Conservation (phyloP, 1,140 invertebrate genomes). For the Drosophila sp. region DNA sequence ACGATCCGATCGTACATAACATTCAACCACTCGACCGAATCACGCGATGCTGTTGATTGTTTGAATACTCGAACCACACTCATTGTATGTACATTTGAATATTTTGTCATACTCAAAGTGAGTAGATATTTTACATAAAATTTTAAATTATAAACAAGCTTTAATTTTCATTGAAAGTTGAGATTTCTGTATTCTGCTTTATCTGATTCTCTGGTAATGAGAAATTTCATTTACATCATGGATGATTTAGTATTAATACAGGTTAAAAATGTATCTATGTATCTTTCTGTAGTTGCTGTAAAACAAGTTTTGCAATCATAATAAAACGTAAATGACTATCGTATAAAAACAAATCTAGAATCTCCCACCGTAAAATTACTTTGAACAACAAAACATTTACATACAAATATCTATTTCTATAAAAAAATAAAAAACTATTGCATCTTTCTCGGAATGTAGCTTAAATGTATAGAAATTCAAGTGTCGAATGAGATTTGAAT, state of each 20-base stretch:
- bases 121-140: background rate
- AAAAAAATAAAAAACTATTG: no score
- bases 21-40: slow-evolving; percentile 54
- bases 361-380: background rate
- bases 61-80: slow-evolving; percentile 6
- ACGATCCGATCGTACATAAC: slow-evolving; percentile 17
- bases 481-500: background rate
- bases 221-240: background rate
- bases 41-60: slow-evolving; percentile 57
- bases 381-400: background rate
- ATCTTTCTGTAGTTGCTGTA: background rate
- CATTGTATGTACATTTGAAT: background rate
- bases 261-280: background rate
- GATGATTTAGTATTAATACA: background rate
- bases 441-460: no score
- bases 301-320: slow-evolving; percentile 6
- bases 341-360: background rate
- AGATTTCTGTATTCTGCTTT: background rate
- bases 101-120: background rate
- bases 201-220: background rate
- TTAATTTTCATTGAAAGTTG: background rate
- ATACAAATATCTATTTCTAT: background rate
- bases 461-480: background rate
- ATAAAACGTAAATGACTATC: background rate
- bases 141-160: background rate